These are phyloP conservation scores for Australoheros scitulus DNA, from an alignment of 2,113 vertebrate genomes.

Conservation along the genomic window DNA sequence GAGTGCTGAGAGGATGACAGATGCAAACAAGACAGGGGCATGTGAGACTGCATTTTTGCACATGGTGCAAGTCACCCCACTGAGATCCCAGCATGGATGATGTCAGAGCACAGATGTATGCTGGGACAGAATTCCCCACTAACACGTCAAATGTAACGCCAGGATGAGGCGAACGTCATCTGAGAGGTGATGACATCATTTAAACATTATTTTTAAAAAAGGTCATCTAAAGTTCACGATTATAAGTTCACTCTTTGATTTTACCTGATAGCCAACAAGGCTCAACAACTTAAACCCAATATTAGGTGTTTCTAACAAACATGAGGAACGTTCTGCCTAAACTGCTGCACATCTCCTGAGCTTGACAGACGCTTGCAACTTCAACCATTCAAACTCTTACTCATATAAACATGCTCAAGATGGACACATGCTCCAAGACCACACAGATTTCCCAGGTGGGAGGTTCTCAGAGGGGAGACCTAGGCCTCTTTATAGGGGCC, in stretches of 20 bases:
- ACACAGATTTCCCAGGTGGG: slow-evolving; percentile 42
- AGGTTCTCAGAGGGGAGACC: slow-evolving; percentile 19
- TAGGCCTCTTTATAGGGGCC: slow-evolving; percentile 24
- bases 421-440: slow-evolving; percentile 14
- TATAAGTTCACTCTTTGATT: slow-evolving; percentile 12
- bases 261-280: background rate
- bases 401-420: slow-evolving; percentile 24
- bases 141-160: slow-evolving; percentile 56
- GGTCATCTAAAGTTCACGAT: slow-evolving; percentile 35
- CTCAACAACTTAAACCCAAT: background rate
- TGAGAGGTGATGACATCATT: background rate
- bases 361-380: background rate
- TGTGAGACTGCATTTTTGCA: slow-evolving; percentile 2
- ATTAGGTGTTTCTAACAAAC: background rate
- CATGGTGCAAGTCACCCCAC: background rate
- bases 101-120: slow-evolving; percentile 51
- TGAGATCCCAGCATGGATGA: slow-evolving; percentile 29
- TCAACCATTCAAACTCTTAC: background rate
- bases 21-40: slow-evolving; percentile 47
- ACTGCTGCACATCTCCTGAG: background rate
- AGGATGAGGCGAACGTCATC: slow-evolving; percentile 23
- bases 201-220: background rate
- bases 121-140: slow-evolving; percentile 59
- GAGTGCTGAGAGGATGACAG: slow-evolving; percentile 46
- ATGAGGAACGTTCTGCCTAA: background rate